phyloP scores from a whole-genome alignment of 2,113 vertebrate species.

The Gopherus flavomarginatus region DNA sequence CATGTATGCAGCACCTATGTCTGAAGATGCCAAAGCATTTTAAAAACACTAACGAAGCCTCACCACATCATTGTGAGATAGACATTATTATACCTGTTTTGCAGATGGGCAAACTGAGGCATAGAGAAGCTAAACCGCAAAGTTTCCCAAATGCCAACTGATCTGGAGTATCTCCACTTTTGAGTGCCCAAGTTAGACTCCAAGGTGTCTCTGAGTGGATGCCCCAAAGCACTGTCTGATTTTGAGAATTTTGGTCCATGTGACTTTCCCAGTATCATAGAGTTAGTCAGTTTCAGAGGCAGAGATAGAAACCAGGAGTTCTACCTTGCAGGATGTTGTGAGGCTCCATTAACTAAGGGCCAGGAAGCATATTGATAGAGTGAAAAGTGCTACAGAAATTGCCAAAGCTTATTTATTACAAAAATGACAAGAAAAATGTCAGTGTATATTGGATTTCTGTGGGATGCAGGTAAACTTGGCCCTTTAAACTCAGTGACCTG shows the following conservation, averaged over 20 bases:
- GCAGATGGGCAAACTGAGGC: neutral
- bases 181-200: neutral
- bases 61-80: neutral
- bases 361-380: neutral
- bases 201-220: neutral
- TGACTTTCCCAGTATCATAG: neutral
- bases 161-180: neutral
- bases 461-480: neutral
- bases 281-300: neutral
- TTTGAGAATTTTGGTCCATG: neutral
- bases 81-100: neutral
- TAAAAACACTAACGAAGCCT: neutral
- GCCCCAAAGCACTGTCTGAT: neutral
- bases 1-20: neutral
- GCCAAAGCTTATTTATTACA: neutral
- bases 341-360: neutral
- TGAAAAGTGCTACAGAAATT: neutral
- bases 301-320: neutral
- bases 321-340: neutral
- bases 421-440: neutral
- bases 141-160: neutral
- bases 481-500: neutral
- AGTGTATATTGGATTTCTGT: neutral
- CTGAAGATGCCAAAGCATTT: neutral
- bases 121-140: neutral